Base-by-base conservation (phyloP, 2,797 vertebrate species). In the Cyclopterus lumpus region DNA sequence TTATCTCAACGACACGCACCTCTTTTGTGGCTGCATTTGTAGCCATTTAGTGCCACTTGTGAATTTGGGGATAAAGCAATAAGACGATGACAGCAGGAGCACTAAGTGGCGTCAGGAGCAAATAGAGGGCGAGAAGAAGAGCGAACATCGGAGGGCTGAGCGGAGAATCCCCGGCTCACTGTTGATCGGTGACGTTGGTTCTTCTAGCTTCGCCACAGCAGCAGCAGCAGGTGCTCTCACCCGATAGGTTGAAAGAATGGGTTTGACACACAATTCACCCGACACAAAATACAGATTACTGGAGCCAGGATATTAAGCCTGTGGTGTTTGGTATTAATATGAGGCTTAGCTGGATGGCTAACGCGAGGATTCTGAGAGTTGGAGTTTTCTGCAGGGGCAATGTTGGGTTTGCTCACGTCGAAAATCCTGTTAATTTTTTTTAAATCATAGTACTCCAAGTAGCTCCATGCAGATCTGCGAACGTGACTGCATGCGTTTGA, bases 221-320 rank as follows among this genome's bases (percentile, higher is more conserved):
- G 42, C 72, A 77, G 70, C 91, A 91, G 89, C 81, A 88, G 84
- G 86, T 85, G 76, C 18, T 85, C 78, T 91, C 86, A 79, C 85
- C 86, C 83, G 72, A 30, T 65, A 32, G 8, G 24, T 10, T 67
- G 28, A 51, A 62, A 40, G 59, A 69, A 66, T 5, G 18, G 59
- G 44, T 32, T 72, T 18, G 20, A 51, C 65, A 40, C 57, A 61
- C 72, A 36, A 30, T 58, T 72, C 65, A 70, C 74, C 75, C 77
- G 49, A 81, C 57, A 63, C 62, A 68, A 73, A 79, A 77, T 8
- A 38, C 57, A 77, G 85, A 86, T 83, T 74, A 80, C 65, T 5
- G 20, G 58, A 11, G 76, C 69, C 65, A 26, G 75, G 73, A 77
- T 71, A 79, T 82, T 71, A 83, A 83, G 5, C 58, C 71, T n/a